These are phyloP conservation scores for Nudaria mundana DNA, from an alignment of 2,888 invertebrate species.

Conservation along the genomic window DNA sequence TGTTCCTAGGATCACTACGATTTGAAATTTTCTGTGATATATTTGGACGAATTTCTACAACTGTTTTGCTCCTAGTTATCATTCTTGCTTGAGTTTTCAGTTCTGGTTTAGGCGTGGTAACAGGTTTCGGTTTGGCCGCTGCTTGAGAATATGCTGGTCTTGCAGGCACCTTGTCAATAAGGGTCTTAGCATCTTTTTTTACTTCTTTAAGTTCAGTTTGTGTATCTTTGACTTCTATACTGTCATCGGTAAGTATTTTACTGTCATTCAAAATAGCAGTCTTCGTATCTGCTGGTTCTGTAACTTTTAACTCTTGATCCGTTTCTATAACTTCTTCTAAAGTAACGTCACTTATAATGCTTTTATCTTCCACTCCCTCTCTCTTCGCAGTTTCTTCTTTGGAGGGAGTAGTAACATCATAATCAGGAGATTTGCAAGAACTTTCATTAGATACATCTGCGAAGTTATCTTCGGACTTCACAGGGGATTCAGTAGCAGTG, in stretches of 20 bases:
- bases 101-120: slow-evolving; percentile 51
- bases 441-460: slow-evolving; percentile 64
- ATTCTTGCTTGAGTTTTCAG: slow-evolving; percentile 52
- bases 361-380: neutral
- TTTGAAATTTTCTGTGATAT: slow-evolving; percentile 46
- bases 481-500: slow-evolving; percentile 46
- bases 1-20: slow-evolving; percentile 51
- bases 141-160: slow-evolving; percentile 76
- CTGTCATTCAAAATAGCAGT: slow-evolving; percentile 8
- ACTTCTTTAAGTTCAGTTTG: slow-evolving; percentile 40
- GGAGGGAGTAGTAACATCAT: slow-evolving; percentile 27
- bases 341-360: neutral
- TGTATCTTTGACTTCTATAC: slow-evolving; percentile 19
- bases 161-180: slow-evolving; percentile 43
- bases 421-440: slow-evolving; percentile 42
- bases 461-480: slow-evolving; percentile 65
- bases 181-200: slow-evolving; percentile 45
- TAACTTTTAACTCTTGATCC: neutral
- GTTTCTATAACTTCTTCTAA: neutral
- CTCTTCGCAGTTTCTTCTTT: slow-evolving; percentile 2
- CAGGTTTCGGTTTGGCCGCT: slow-evolving; percentile 72
- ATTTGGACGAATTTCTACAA: slow-evolving; percentile 64
- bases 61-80: slow-evolving; percentile 68
- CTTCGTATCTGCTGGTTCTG: neutral
- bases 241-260: slow-evolving; percentile 21